phyloP scores from a whole-genome alignment of 2,113 vertebrate genomes.

The human (Homo sapiens) region GRCh38 chr19:54416501-54417000 shows the following conservation, averaged over 20 bases:
- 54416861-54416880: not conserved
- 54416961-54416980: not conserved
- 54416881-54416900: not conserved
- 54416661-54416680: not conserved
- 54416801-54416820: slow-evolving; percentile 1
- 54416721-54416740: not conserved
- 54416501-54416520: not conserved
- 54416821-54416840: not conserved
- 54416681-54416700: slow-evolving; percentile 77
- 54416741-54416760: not conserved
- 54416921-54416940: not conserved
- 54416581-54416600: not conserved
- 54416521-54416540: not conserved
- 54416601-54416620: not conserved
- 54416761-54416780: not conserved
- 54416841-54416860: too few species aligned
- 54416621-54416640: not conserved
- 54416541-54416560: not conserved
- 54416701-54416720: slow-evolving; percentile 7
- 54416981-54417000: not conserved
- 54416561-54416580: not conserved
- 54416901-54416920: not conserved
- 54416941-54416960: not conserved
- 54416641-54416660: not conserved
- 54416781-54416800: not conserved